These are phyloP conservation scores for Anoncus sp. DNA, from an alignment of 2,888 invertebrate genomes.

Conservation along the genomic window DNA sequence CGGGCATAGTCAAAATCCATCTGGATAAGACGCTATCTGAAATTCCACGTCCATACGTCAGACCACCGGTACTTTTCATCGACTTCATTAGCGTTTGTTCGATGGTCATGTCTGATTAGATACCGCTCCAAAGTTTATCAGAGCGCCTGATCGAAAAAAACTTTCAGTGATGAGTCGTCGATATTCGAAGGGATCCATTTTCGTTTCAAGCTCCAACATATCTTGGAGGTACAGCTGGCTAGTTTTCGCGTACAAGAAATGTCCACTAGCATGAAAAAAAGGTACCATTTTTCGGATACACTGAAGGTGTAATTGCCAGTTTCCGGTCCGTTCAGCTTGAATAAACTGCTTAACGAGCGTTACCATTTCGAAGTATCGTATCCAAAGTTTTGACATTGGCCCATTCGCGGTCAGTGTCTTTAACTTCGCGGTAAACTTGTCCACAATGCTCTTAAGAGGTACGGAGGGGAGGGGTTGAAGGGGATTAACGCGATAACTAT, in stretches of 20 bases:
- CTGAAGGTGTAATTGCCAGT: conserved; percentile 33
- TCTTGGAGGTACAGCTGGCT: conserved; percentile 70
- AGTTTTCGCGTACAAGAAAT: conserved; percentile 72
- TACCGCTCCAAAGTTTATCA: too few species aligned
- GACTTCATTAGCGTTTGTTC: conserved; percentile 59
- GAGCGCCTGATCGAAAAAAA: too few species aligned
- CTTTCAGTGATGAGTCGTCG: too few species aligned
- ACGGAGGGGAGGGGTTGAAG: too few species aligned
- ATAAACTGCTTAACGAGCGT: conserved; percentile 15
- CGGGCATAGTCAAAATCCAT: too few species aligned
- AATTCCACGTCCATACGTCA: conserved; percentile 63
- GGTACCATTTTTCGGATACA: conserved; percentile 63
- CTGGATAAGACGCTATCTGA: neutral
- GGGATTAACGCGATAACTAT: conserved; percentile 24
- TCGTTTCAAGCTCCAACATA: conserved; percentile 25
- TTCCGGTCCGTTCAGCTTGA: conserved; percentile 18
- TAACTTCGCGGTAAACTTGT: too few species aligned
- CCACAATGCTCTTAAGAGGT: too few species aligned
- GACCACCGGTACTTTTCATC: conserved; percentile 42
- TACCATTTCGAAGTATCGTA: conserved; percentile 53
- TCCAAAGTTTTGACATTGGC: conserved; percentile 69
- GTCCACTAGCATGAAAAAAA: conserved; percentile 72
- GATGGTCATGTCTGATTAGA: too few species aligned
- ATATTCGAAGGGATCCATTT: conserved; percentile 60
- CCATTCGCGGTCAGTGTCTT: neutral